phyloP scores from a whole-genome alignment of 2,113 vertebrate species.

The Pluvianellus socialis region DNA sequence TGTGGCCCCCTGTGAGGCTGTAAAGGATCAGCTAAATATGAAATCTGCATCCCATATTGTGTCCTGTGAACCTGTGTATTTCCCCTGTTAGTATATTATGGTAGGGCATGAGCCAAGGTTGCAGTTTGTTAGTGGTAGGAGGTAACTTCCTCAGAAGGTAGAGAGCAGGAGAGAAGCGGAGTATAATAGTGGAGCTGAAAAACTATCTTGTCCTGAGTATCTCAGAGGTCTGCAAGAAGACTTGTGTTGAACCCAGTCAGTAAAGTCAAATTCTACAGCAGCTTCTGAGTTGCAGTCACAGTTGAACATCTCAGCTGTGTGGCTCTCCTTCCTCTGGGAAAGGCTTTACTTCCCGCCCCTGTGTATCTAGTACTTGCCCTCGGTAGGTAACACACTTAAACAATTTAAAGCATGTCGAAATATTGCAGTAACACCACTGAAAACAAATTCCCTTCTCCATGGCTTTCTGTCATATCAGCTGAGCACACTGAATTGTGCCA shows the following conservation, averaged over 20 bases:
- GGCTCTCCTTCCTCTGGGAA: not conserved
- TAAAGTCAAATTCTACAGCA: not conserved
- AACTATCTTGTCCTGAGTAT: not conserved
- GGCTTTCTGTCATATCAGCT: not conserved
- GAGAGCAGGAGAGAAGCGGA: not conserved
- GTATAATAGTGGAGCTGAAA: not conserved
- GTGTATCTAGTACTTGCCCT: not conserved
- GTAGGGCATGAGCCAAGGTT: not conserved
- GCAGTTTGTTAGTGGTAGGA: not conserved
- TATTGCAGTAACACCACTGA: not conserved
- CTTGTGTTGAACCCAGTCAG: rapidly evolving
- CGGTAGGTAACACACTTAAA: not conserved
- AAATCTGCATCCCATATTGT: not conserved
- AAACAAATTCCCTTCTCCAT: not conserved
- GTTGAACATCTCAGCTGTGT: not conserved
- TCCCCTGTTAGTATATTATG: rapidly evolving
- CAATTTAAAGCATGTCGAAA: not conserved
- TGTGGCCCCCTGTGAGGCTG: not conserved
- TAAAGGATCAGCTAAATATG: not conserved
- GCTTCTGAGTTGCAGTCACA: not conserved
- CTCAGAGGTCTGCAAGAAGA: not conserved
- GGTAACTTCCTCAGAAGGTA: not conserved
- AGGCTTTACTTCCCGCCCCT: not conserved
- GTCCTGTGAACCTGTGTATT: not conserved
- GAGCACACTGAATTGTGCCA: not conserved